Base-by-base conservation (phyloP, 2,888 invertebrate genomes). In the Cyaniris semiargus region DNA sequence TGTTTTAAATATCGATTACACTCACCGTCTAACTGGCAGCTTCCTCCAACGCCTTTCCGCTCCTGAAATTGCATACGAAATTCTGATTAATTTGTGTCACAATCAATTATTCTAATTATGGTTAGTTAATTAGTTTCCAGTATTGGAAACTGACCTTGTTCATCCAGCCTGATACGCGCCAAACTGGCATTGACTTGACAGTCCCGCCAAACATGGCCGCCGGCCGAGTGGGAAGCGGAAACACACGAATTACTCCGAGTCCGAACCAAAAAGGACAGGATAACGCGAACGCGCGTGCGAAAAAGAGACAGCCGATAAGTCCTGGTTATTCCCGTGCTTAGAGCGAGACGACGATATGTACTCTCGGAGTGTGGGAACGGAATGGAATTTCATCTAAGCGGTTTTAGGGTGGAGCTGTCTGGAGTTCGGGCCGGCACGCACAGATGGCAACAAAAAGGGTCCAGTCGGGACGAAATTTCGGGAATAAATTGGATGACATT, bases 351-450 rank as follows among this genome's bases (percentile, higher is more conserved):
- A 86, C 87, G 82, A 85, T 89, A 92, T 86, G 81, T 81, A 84
- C 86, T 88, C 87, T 87, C 88, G 87, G 84, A 82, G 86, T 83
- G 93, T 87, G 90, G 85, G 90, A 93, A 89, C 85, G 91, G 88
- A 87, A 88, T 89, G 86, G 89, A 89, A 88, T 86, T 85, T 86
- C 84, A 85, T 87, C 88, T 90, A 92, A 93, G 91, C 90, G 88
- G 90, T 92, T 93, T 92, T 92, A 93, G 94, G 94, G 94, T 93
- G 94, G 94, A 93, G 94, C 91, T 91, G 93, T 93, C 92, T 93
- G 92, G 92, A 91, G 86, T 89, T 89, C 84, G 89, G 74, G 74
- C 48, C 53, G 72, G 72, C 74, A 74, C 88, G 88, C 89, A 93
- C 93, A 93, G 93, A 93, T 94, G 93, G 89, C 85, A 90, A 91